A percentile compares a stretch with the other conserved stretches of the same genome.
Conservation (phyloP, 1,140 invertebrate genomes). For the Platorchestia sp. region DNA sequence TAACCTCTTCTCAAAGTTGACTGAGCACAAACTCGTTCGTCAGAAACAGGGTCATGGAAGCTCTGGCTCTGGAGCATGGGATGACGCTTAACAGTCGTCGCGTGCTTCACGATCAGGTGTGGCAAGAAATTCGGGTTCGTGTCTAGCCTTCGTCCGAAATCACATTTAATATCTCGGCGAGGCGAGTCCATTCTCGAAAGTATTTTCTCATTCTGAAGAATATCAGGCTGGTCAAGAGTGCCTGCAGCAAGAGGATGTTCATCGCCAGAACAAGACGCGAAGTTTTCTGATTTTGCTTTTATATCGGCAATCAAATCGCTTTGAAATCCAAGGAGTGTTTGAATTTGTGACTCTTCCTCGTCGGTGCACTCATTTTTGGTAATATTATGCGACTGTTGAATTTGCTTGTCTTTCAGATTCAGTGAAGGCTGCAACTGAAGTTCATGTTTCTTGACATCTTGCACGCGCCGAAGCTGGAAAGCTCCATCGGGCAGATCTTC, state of each 20-base stretch:
- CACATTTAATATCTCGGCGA: neutral
- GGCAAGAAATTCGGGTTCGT: neutral
- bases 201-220: constrained; percentile 40
- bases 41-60: neutral
- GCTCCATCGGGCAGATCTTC: constrained; percentile 26
- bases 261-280: neutral
- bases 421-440: neutral
- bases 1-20: neutral
- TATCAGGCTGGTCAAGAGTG: constrained; percentile 18
- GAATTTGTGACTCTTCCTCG: neutral
- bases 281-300: neutral
- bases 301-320: constrained; percentile 34
- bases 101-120: neutral
- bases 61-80: neutral
- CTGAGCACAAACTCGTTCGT: neutral
- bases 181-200: neutral
- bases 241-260: neutral
- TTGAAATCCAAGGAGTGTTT: constrained; percentile 35
- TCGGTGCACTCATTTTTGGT: neutral
- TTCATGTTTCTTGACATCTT: neutral
- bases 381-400: neutral
- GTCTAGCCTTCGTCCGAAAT: neutral
- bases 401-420: neutral
- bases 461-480: constrained; percentile 1
- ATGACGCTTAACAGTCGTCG: neutral